Evolutionary conservation across 2,888 invertebrate species (phyloP).

Genomic region (Dichetophora obliterata): DNA sequence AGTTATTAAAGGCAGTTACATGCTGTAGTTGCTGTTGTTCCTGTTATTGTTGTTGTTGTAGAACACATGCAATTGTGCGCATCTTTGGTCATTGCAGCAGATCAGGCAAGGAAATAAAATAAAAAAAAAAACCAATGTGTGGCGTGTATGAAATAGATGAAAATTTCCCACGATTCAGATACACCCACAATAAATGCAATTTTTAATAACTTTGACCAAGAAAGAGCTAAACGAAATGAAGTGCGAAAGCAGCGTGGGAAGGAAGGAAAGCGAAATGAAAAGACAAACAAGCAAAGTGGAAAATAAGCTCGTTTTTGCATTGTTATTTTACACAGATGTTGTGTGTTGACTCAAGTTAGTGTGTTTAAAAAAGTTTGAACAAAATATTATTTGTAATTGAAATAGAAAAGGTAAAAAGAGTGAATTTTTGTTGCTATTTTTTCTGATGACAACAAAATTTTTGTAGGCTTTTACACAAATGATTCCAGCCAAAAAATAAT

Average conservation of each 20-base stretch:
- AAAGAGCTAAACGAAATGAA: not conserved
- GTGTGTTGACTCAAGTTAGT: not conserved
- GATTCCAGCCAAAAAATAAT: too few species aligned
- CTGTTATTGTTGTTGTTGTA: not conserved
- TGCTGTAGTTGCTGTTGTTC: slow-evolving; percentile 15
- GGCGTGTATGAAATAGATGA: slow-evolving; percentile 12
- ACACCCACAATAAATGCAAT: slow-evolving; percentile 35
- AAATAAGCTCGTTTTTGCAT: not conserved
- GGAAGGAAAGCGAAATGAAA: not conserved
- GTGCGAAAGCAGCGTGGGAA: not conserved
- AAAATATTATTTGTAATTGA: too few species aligned
- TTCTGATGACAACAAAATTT: too few species aligned
- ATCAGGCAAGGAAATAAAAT: not conserved
- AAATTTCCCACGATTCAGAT: slow-evolving; percentile 39
- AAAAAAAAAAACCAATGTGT: not conserved
- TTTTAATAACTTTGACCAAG: slow-evolving; percentile 34
- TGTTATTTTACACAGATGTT: not conserved
- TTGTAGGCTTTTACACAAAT: too few species aligned
- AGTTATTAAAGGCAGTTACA: slow-evolving; percentile 36
- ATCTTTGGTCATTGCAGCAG: slow-evolving; percentile 28
- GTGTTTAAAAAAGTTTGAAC: too few species aligned
- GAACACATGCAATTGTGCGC: slow-evolving; percentile 27
- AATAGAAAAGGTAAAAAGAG: too few species aligned
- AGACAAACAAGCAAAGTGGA: not conserved
- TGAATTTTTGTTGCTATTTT: too few species aligned